These are phyloP conservation scores for Accipiter virgatus DNA, from an alignment of 2,113 vertebrate species.

Conservation along the genomic window DNA sequence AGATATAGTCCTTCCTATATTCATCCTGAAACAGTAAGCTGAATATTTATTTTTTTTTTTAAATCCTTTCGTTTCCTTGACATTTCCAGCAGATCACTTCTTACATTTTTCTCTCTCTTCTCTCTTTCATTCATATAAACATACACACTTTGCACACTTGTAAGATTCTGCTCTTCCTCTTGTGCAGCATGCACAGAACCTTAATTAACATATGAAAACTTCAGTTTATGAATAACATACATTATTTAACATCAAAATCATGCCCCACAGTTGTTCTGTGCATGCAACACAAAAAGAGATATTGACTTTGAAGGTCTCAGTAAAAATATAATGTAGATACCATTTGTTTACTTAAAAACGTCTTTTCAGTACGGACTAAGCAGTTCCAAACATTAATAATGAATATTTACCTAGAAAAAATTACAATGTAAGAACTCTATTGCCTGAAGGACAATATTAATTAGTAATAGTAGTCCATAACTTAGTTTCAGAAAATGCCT, in stretches of 20 bases:
- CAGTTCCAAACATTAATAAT: slow-evolving; percentile 65
- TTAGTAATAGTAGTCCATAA: slow-evolving; percentile 58
- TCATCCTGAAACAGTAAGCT: background rate
- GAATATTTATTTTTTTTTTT: background rate
- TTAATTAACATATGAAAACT: slow-evolving; percentile 36
- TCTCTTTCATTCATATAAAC: background rate
- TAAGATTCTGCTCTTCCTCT: background rate
- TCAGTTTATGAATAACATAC: slow-evolving; percentile 21
- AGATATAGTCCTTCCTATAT: background rate
- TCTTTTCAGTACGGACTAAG: slow-evolving; percentile 43
- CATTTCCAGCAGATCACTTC: background rate
- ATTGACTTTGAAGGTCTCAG: slow-evolving; percentile 47
- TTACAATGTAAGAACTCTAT: slow-evolving; percentile 36
- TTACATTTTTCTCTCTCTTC: background rate
- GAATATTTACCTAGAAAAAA: slow-evolving; percentile 59
- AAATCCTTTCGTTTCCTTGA: background rate
- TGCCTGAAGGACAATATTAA: slow-evolving; percentile 67
- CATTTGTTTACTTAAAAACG: slow-evolving; percentile 40
- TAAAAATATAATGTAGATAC: slow-evolving; percentile 13
- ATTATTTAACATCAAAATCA: slow-evolving; percentile 54
- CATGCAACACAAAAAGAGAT: background rate
- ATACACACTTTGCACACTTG: background rate
- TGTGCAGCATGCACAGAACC: background rate
- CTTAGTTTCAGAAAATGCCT: slow-evolving; percentile 51
- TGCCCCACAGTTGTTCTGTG: slow-evolving; percentile 16